Conservation (phyloP, 2,113 vertebrate genomes). For the Cyphomyrus plagiostoma region DNA sequence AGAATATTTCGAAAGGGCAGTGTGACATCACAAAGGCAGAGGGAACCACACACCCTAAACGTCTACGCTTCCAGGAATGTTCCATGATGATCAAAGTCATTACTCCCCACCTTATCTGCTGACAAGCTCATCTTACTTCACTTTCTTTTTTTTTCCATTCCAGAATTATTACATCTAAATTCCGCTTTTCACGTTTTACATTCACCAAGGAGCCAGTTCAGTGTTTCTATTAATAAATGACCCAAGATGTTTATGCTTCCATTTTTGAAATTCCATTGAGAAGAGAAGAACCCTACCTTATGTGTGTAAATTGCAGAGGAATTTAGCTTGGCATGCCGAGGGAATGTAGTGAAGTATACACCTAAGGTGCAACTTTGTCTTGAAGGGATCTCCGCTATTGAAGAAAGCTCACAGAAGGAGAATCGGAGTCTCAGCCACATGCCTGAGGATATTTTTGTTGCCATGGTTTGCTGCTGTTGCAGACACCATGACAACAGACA, state of each 20-base stretch:
- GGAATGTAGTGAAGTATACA: neutral
- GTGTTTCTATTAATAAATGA: neutral
- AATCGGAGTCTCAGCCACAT: neutral
- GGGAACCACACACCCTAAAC: neutral
- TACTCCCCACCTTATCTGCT: neutral
- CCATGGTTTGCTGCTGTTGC: neutral
- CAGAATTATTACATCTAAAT: neutral
- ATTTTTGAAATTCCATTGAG: neutral
- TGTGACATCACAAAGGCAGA: neutral
- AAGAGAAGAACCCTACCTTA: neutral
- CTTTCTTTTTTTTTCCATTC: neutral
- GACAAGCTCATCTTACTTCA: neutral
- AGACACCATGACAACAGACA: neutral
- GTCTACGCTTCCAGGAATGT: neutral
- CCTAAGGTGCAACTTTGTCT: neutral
- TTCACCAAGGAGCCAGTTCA: neutral
- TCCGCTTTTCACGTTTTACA: neutral
- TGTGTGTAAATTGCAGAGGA: neutral
- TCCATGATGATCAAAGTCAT: neutral
- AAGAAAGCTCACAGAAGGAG: neutral
- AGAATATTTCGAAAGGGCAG: neutral
- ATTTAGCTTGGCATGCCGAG: neutral
- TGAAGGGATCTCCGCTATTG: neutral
- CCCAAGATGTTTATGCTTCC: neutral
- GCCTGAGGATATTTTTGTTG: neutral